Conservation (phyloP, 2,888 invertebrate species). For the Agrotis exclamationis region DNA sequence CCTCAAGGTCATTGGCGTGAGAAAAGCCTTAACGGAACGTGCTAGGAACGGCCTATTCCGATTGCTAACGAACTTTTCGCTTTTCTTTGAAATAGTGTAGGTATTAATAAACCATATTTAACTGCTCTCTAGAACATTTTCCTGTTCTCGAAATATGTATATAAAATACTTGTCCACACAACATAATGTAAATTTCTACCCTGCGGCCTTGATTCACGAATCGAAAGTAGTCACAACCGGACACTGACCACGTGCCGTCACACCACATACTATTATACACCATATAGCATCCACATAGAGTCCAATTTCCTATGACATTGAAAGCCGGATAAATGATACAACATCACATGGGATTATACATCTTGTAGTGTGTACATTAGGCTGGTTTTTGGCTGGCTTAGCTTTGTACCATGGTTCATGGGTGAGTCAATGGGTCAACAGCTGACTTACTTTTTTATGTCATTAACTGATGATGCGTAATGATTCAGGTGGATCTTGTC, state of each 20-base stretch:
- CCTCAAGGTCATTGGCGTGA: no score
- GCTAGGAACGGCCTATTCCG: no score
- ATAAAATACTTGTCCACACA: slow-evolving; percentile 36
- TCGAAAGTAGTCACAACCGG: slow-evolving; percentile 83
- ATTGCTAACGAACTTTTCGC: no score
- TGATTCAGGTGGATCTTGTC: slow-evolving; percentile 13
- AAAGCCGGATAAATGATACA: not conserved
- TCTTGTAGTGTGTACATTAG: not conserved
- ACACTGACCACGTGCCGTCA: slow-evolving; percentile 63
- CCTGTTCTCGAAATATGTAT: slow-evolving; percentile 21
- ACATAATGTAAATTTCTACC: slow-evolving; percentile 77
- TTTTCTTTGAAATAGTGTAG: no score
- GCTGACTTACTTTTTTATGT: slow-evolving; percentile 54
- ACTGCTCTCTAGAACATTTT: slow-evolving; percentile 28
- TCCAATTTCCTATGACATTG: slow-evolving; percentile 31
- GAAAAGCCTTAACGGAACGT: no score
- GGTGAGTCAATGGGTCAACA: slow-evolving; percentile 32
- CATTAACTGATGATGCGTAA: slow-evolving; percentile 13
- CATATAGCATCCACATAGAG: slow-evolving; percentile 11
- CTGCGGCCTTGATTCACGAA: slow-evolving; percentile 82
- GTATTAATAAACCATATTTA: no score
- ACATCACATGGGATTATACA: not conserved
- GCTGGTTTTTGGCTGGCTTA: slow-evolving; percentile 27
- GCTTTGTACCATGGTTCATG: slow-evolving; percentile 23
- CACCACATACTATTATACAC: slow-evolving; percentile 25